Evolutionary conservation across 2,797 vertebrate genomes (phyloP).

Genomic region (Cygnus olor): DNA sequence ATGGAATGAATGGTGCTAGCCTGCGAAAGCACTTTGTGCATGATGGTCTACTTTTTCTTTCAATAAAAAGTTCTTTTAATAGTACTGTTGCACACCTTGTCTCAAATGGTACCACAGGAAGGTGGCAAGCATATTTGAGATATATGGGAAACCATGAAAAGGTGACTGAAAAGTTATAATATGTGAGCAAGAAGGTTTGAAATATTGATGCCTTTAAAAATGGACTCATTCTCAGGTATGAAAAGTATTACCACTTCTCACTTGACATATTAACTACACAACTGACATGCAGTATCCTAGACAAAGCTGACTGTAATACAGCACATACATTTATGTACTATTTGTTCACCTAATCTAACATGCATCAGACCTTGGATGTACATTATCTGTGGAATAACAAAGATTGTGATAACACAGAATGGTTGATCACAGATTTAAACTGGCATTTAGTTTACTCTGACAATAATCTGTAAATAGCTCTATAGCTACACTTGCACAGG

Average conservation of each 20-base stretch:
- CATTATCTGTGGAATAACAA: conserved; percentile 71
- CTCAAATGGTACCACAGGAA: conserved; percentile 65
- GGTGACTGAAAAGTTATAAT: conserved; percentile 76
- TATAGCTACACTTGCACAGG: conserved; percentile 34
- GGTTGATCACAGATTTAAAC: conserved; percentile 78
- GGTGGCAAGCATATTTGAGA: conserved; percentile 52
- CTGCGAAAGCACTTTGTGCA: conserved; percentile 36
- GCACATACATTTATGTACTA: conserved; percentile 64
- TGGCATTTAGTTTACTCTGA: conserved; percentile 75
- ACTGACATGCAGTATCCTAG: conserved; percentile 64
- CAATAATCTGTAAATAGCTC: conserved; percentile 72
- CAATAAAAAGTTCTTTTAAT: conserved; percentile 74
- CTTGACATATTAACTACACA: conserved; percentile 74
- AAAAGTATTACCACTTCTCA: conserved; percentile 72
- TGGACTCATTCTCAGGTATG: conserved; percentile 64
- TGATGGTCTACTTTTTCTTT: conserved; percentile 55
- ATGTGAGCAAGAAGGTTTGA: conserved; percentile 74
- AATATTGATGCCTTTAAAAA: conserved; percentile 80
- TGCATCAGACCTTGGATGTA: conserved; percentile 70
- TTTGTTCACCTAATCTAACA: conserved; percentile 77
- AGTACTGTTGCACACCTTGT: conserved; percentile 47
- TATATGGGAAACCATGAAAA: conserved; percentile 74
- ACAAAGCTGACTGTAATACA: conserved; percentile 69
- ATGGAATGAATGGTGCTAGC: conserved; percentile 42
- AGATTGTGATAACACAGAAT: conserved; percentile 68